Percentiles rank a stretch among this genome's conserved stretches.
Evolutionary conservation across 2,797 vertebrate genomes (phyloP).

Genomic region (Peromyscus melanophrys): DNA sequence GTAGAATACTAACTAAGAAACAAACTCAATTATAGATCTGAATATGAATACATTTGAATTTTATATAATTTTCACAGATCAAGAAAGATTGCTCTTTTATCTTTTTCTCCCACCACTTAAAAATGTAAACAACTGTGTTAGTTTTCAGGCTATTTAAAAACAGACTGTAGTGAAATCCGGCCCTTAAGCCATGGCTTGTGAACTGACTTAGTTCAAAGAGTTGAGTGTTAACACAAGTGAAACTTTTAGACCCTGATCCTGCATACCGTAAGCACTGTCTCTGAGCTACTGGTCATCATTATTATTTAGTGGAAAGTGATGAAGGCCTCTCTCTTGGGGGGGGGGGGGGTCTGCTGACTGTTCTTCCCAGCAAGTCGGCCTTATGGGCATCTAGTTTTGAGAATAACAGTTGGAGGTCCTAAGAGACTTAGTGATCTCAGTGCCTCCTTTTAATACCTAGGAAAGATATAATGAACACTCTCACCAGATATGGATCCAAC

Average conservation of each 20-base stretch:
- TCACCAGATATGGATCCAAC: slow-evolving; percentile 81
- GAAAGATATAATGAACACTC: slow-evolving; percentile 79
- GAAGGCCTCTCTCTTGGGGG: neutral
- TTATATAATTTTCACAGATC: slow-evolving; percentile 20
- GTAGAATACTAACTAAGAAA: neutral
- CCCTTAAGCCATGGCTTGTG: neutral
- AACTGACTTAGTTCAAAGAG: neutral
- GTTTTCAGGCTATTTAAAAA: neutral
- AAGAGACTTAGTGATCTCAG: slow-evolving; percentile 70
- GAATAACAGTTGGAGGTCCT: slow-evolving; percentile 68
- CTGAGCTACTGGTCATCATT: neutral
- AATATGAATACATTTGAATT: neutral
- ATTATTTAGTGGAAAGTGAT: neutral
- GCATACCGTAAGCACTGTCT: neutral
- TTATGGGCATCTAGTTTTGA: slow-evolving; percentile 66
- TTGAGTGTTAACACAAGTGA: neutral
- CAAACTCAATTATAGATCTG: neutral
- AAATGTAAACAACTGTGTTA: slow-evolving; percentile 8
- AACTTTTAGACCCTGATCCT: neutral
- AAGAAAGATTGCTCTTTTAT: neutral
- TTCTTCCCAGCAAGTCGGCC: slow-evolving; percentile 64
- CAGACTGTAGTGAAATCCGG: neutral
- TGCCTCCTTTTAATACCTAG: slow-evolving; percentile 71
- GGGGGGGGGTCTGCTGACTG: neutral
- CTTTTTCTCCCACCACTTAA: neutral